Evolutionary conservation across 2,113 vertebrate species (phyloP), one percentile per base, ranked within the genome.

Genomic region (Takifugu bimaculatus): DNA sequence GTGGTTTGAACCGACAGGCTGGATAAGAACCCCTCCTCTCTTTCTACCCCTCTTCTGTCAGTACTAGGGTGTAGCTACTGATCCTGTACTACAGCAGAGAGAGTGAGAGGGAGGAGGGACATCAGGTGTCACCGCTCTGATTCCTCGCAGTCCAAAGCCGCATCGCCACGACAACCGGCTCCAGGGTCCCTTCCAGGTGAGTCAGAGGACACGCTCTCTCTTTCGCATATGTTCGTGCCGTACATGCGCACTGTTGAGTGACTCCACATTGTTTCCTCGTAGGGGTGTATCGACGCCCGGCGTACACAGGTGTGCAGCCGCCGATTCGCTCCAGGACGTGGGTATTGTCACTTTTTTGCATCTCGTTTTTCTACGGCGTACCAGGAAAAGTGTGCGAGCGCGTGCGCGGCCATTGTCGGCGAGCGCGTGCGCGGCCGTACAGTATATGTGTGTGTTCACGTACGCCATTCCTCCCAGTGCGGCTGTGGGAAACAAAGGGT

Each of bases 401-500:
- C 13, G 13, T 4, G 28, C 43, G 52, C 53, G 47, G 51, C 2
- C 47, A 3, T 5, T 56, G 59, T 70, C 44, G 50, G 61, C 3
- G 7, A 11, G 26, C 56, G 42, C 54, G 48, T 60, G 29, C 26
- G 47, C 20, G 7, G 52, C 42, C 54, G 70, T 83, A 82, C 63
- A 82, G 65, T 69, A 63, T 78, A 56, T 67, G 50, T 66, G 83
- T 53, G 65, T 69, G 54, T 64, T 57, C 29, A 63, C 32, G 60
- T 64, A 76, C 57, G 60, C 62, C 52, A 57, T 80, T 77, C 68
- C 79, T 83, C 72, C 72, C 66, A 62, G 68, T 70, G 66, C 71
- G 68, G 58, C 70, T 70, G 78, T 85, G 78, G 74, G 81, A 86
- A 83, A 89, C 87, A 89, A 89, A 89, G 85, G 79, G 79, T 84